phyloP scores from a whole-genome alignment of 2,113 vertebrate species.

The Cyprinus carpio region DNA sequence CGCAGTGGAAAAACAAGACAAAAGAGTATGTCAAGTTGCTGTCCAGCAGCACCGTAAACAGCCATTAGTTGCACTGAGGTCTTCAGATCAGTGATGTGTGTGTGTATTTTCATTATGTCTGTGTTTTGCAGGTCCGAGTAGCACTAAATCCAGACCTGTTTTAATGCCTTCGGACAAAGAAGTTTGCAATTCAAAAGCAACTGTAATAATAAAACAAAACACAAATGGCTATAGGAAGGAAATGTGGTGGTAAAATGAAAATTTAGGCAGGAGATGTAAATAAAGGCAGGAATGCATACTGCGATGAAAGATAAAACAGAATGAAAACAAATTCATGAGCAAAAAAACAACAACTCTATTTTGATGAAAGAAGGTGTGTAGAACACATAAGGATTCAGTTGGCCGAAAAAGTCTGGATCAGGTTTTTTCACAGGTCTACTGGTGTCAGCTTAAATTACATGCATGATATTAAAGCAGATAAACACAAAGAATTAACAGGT shows the following conservation, averaged over 20 bases:
- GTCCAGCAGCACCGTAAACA: background rate
- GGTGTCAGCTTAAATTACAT: background rate
- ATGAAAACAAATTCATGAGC: background rate
- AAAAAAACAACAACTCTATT: background rate
- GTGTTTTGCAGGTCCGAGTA: slow-evolving; percentile 2
- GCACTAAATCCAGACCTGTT: background rate
- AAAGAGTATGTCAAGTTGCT: slow-evolving; percentile 19
- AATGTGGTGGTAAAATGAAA: background rate
- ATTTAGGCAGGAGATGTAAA: slow-evolving; percentile 2
- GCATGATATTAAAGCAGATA: background rate
- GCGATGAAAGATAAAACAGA: background rate
- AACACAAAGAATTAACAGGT: background rate
- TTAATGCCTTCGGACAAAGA: background rate
- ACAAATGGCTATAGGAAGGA: slow-evolving; percentile 3
- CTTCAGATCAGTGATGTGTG: background rate
- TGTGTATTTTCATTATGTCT: background rate
- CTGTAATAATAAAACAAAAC: background rate
- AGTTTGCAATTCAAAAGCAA: slow-evolving; percentile 13
- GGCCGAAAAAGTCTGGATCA: background rate
- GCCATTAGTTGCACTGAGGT: background rate
- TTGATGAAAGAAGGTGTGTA: background rate
- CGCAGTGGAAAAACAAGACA: slow-evolving; percentile 61
- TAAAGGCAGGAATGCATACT: slow-evolving; percentile 5
- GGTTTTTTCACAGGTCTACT: background rate
- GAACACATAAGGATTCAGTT: background rate